These are phyloP conservation scores for Alces alces DNA, from an alignment of 2,113 vertebrate genomes.

Conservation along the genomic window DNA sequence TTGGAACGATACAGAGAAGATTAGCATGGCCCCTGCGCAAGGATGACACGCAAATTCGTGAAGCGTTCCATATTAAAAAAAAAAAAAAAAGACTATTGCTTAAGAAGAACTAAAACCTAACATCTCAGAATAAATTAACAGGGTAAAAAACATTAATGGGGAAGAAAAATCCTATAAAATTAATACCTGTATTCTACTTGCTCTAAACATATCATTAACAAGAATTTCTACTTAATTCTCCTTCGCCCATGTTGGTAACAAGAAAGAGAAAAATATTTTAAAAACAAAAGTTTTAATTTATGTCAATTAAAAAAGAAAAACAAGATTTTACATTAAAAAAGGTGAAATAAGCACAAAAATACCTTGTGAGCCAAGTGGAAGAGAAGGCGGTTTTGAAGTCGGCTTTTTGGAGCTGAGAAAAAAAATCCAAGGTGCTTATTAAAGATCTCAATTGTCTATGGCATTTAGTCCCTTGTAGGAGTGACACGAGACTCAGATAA, in stretches of 20 bases:
- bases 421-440: slow-evolving; percentile 44
- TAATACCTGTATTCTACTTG: background rate
- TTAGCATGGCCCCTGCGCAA: too few relatives aligned
- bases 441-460: background rate
- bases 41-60: too few relatives aligned
- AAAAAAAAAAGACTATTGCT: background rate
- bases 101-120: background rate
- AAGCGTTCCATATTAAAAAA: too few relatives aligned
- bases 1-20: too few relatives aligned
- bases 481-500: background rate
- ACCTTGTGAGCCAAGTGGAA: slow-evolving; percentile 99
- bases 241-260: background rate
- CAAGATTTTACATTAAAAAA: background rate
- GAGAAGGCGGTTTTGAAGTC: slow-evolving; percentile 94
- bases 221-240: background rate
- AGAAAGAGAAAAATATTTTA: slow-evolving; percentile 7
- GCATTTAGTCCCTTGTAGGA: background rate
- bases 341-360: slow-evolving; percentile 57
- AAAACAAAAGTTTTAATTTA: slow-evolving; percentile 2
- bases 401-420: slow-evolving; percentile 87
- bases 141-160: background rate
- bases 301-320: background rate
- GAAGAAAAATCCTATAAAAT: background rate
- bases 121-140: background rate
- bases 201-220: background rate